Evolutionary conservation across 2,113 vertebrate genomes (phyloP).

Genomic region (Halcyon senegalensis): DNA sequence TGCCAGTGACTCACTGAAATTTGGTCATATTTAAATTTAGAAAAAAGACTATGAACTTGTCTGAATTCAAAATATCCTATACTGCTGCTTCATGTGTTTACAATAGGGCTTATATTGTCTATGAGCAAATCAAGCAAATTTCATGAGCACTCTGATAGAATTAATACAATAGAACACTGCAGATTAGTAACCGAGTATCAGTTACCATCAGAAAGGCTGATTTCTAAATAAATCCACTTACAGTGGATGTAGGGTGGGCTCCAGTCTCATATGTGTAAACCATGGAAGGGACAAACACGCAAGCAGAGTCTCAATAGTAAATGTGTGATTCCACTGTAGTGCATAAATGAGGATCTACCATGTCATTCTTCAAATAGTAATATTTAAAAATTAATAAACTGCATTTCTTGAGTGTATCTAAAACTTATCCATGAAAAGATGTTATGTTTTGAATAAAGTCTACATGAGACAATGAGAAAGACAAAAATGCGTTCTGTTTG

Average conservation of each 20-base stretch:
- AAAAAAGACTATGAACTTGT: not conserved
- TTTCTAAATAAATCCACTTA: slow-evolving; percentile 45
- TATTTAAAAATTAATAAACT: not conserved
- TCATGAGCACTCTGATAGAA: slow-evolving; percentile 34
- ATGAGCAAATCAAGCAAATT: slow-evolving; percentile 51
- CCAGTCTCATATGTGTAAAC: not conserved
- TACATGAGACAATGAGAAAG: not conserved
- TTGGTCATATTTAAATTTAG: slow-evolving; percentile 47
- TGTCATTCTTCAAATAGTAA: not conserved
- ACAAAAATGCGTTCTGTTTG: not conserved
- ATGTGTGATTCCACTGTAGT: not conserved
- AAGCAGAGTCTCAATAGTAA: not conserved
- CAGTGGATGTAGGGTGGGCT: not conserved
- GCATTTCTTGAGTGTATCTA: not conserved
- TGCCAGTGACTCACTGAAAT: slow-evolving; percentile 15
- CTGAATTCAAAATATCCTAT: slow-evolving; percentile 29
- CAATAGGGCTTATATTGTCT: slow-evolving; percentile 41
- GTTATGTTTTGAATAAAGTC: not conserved
- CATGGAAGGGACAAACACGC: not conserved
- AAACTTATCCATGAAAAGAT: not conserved
- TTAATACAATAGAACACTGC: slow-evolving; percentile 29
- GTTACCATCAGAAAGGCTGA: slow-evolving; percentile 10
- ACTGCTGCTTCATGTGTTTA: slow-evolving; percentile 26
- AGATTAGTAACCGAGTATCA: slow-evolving; percentile 43
- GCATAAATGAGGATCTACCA: not conserved